Evolutionary conservation across 2,888 invertebrate genomes (phyloP).

Genomic region (Barypeithes pellucidus): DNA sequence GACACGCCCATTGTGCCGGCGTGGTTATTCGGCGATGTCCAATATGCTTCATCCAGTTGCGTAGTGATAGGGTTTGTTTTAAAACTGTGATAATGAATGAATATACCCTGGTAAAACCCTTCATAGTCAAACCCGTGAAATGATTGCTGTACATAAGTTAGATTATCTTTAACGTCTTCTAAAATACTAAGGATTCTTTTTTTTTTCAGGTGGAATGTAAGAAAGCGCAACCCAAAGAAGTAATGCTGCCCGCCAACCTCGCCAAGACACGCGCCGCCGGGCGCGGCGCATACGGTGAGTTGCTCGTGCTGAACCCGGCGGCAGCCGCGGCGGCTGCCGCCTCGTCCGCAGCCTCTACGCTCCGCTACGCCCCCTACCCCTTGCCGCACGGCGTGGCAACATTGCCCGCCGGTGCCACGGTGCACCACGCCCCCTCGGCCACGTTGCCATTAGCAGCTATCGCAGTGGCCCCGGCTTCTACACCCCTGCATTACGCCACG

Average conservation of each 20-base stretch:
- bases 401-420: constrained; percentile 58
- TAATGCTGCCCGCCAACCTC: constrained; percentile 98
- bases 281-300: constrained; percentile 98
- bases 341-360: constrained; percentile 69
- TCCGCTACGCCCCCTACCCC: constrained; percentile 77
- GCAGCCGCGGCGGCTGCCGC: constrained; percentile 80
- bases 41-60: too few species aligned
- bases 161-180: too few species aligned
- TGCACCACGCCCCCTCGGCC: constrained; percentile 62
- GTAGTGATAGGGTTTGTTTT: too few species aligned
- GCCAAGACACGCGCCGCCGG: constrained; percentile 96
- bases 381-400: constrained; percentile 66
- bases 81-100: too few species aligned
- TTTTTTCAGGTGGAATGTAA: constrained; percentile 97
- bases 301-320: constrained; percentile 84
- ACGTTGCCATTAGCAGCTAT: constrained; percentile 66
- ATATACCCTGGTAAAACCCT: too few species aligned
- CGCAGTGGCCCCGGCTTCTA: constrained; percentile 65
- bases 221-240: constrained; percentile 99
- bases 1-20: too few species aligned
- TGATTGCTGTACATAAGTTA: too few species aligned
- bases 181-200: too few species aligned
- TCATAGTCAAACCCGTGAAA: too few species aligned
- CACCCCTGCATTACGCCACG: constrained; percentile 68
- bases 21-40: too few species aligned